A percentile compares a stretch with the other conserved stretches of the same genome.
Evolutionary conservation across 2,797 vertebrate species (phyloP).

Genomic region (Sebastiscus tertius): DNA sequence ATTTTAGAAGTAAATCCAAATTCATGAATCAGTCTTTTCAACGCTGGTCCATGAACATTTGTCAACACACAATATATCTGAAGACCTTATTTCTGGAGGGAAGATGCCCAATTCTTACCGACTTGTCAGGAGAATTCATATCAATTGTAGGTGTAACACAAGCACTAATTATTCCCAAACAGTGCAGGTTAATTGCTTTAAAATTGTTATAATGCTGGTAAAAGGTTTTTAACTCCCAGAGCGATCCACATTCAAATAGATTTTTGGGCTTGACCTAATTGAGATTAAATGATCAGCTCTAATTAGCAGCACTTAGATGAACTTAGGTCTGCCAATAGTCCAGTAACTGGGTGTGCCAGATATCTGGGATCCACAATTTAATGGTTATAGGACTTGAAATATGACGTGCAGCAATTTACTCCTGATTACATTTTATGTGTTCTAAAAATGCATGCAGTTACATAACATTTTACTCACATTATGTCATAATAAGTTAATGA

Average conservation of each 20-base stretch:
- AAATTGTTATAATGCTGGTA: no score
- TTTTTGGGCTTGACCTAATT: background rate
- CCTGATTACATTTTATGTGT: background rate
- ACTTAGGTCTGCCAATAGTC: background rate
- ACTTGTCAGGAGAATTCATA: no score
- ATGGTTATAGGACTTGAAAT: background rate
- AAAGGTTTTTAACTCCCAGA: background rate
- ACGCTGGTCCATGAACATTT: no score
- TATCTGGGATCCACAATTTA: background rate
- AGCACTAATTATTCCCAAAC: no score
- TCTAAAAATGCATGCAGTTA: background rate
- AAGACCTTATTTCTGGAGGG: no score
- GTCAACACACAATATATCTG: no score
- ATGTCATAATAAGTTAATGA: constrained; percentile 4
- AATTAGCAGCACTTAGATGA: background rate
- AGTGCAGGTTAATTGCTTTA: background rate
- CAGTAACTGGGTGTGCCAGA: background rate
- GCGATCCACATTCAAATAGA: background rate
- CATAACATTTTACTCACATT: background rate
- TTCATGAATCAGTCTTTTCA: no score
- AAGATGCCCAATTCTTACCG: no score
- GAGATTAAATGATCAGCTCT: background rate
- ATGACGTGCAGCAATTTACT: background rate
- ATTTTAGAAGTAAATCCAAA: no score
- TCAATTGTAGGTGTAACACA: no score